Evolutionary conservation across 2,888 invertebrate genomes (phyloP), one percentile per base, ranked within the genome.

Genomic region (Neoscelio sp.): DNA sequence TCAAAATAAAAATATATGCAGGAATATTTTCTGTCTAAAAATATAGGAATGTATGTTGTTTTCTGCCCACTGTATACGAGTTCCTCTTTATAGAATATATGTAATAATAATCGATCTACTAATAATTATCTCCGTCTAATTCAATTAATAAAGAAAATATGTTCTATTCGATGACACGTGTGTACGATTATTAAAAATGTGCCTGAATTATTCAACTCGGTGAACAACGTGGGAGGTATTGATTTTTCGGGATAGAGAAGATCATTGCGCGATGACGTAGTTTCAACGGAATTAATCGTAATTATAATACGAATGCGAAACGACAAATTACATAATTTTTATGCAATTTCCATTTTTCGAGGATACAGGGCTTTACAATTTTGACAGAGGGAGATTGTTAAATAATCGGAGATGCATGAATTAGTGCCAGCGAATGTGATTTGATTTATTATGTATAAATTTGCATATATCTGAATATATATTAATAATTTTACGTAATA

Each of bases 391-490:
- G 7, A 33, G 23, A 50, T 60, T 44, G 60, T 60, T 71, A 71
- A 60, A 71, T 71, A 71, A 60, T 70, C 40, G 13, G 15, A 60
- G 42, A 7, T 18, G 33, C 38, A 12, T 18, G 33, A 60, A 42
- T 71, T 48, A 30, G 58, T 48, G 28, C 46, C 18, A 38, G 56
- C 46, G 26, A 54, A 62, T 54, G 54, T 26, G 42, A 52, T 46
- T 71, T 62, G 71, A 71, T 71, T 62, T 60, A 71, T 71, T 62
- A 54, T 46, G 62, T 62, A 71, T 71, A 62, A 62, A 71, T 71
- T 71, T 71, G 35, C 62, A 71, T 62, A 28, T 2, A 71, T 71
- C 35, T 52, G 60, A 62, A 60, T 62, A 62, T 52, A 44, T 52
- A 52, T 71, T 60, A 62, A 62, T 62, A 71, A 62, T 44, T 62